Base-by-base conservation (phyloP, 2,113 vertebrate genomes). In the Scortum barcoo region DNA sequence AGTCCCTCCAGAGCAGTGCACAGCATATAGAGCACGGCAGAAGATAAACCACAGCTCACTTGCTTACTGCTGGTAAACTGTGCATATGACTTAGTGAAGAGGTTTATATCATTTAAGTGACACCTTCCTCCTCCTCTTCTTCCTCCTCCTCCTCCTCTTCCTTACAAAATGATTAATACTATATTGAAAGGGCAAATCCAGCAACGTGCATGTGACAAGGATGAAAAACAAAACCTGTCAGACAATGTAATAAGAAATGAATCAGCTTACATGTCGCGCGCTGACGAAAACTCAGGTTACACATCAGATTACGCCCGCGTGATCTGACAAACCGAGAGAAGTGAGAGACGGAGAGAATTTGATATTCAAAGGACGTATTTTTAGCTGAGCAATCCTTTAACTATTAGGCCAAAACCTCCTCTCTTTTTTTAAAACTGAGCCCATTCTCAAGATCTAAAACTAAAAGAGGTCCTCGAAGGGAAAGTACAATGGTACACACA, bases 81-180 rank as follows among this genome's bases (percentile, higher is more conserved):
- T 6, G 61, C 57, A 8, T 19, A 61, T 80, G 77, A 84, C 67
- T 88, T 69, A 83, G 69, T 51, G 40, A 80, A 46, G 66, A 78
- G 76, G 61, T 69, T 69, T 78, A 63, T 66, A 58, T 77, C 46
- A 22, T 72, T 68, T 72, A 76, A 54, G 76, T 85, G 77, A 78
- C 88, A 86, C 68, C 54, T 58, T 81, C 69, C 61, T 81, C 80
- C 63, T 83, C 40, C 74, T 65, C 30, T 24, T 63, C n/a, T 22
- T 66, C 68, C 51, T 69, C 63, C n/a, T 67, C 72, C 28, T 54
- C 30, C 60, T 62, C 57, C 62, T 48, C 8, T 33, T 69, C 50
- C 53, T 38, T 19, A 71, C 22, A 71, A 73, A 28, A 79, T 72
- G 70, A 75, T 66, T 61, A 86, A 77, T 56, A 74, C 63, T 24